phyloP scores from a whole-genome alignment of 2,797 vertebrate genomes.

The Eurystomus glaucurus region DNA sequence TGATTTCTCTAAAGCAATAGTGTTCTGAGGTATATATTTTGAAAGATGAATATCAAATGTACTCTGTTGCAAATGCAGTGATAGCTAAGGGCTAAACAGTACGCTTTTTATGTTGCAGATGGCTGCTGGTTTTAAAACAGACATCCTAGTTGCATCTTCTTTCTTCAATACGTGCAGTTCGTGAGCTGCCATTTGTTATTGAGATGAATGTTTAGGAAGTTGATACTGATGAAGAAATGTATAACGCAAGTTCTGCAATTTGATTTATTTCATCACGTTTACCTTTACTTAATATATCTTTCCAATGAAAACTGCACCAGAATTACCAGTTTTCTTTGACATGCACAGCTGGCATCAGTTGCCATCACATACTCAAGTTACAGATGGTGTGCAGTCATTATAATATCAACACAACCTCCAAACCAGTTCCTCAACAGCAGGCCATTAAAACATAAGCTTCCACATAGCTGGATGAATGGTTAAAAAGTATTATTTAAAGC shows the following conservation, averaged over 20 bases:
- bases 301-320: neutral
- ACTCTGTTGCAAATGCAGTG: neutral
- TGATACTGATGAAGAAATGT: neutral
- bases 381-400: accelerated
- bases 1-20: neutral
- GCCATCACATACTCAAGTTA: neutral
- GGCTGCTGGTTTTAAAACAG: neutral
- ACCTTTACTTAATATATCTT: neutral
- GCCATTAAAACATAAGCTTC: neutral
- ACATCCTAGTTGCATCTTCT: neutral
- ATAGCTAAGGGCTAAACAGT: neutral
- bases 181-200: neutral
- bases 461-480: neutral
- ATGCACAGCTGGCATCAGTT: neutral
- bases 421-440: neutral
- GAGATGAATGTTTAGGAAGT: neutral
- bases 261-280: neutral
- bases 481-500: neutral
- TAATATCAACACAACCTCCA: neutral
- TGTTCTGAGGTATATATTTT: neutral
- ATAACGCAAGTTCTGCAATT: neutral
- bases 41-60: neutral
- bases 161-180: neutral
- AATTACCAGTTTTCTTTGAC: neutral
- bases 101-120: neutral